Conservation (phyloP, 92 coral and sea anemone genomes). For the Pocillopora meandrina region DNA sequence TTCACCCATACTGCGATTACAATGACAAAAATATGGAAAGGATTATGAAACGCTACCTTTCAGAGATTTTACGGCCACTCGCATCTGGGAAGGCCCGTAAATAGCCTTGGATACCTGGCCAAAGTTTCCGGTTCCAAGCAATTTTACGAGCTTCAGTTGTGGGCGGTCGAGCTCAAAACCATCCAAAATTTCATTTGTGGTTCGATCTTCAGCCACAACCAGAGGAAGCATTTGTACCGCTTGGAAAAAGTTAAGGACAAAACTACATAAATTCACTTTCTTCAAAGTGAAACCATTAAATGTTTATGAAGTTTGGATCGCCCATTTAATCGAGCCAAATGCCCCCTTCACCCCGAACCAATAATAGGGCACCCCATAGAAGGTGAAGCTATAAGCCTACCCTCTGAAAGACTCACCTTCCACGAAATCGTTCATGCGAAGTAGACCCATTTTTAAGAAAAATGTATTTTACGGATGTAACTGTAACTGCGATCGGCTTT, state of each 20-base stretch:
- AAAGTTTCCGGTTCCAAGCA: slow-evolving; percentile 66
- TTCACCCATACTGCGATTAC: not conserved
- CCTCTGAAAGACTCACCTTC: too few species aligned
- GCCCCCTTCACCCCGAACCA: too few species aligned
- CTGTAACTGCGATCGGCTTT: too few species aligned
- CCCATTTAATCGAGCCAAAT: too few species aligned
- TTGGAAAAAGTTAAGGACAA: not conserved
- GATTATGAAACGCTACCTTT: not conserved
- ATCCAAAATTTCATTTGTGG: not conserved
- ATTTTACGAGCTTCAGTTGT: slow-evolving; percentile 37
- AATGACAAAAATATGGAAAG: not conserved
- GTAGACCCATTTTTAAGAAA: too few species aligned
- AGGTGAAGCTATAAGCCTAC: too few species aligned
- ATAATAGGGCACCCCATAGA: too few species aligned
- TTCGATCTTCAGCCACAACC: not conserved
- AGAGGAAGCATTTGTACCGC: not conserved
- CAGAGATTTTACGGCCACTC: not conserved
- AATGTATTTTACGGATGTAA: too few species aligned
- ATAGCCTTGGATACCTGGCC: slow-evolving; percentile 63
- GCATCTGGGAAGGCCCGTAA: not conserved
- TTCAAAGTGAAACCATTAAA: not conserved
- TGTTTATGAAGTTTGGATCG: too few species aligned
- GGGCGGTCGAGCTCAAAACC: slow-evolving; percentile 7
- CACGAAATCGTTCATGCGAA: too few species aligned
- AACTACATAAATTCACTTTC: not conserved